Conservation (phyloP, 2,888 invertebrate genomes). For the Meiosimyza decipiens region DNA sequence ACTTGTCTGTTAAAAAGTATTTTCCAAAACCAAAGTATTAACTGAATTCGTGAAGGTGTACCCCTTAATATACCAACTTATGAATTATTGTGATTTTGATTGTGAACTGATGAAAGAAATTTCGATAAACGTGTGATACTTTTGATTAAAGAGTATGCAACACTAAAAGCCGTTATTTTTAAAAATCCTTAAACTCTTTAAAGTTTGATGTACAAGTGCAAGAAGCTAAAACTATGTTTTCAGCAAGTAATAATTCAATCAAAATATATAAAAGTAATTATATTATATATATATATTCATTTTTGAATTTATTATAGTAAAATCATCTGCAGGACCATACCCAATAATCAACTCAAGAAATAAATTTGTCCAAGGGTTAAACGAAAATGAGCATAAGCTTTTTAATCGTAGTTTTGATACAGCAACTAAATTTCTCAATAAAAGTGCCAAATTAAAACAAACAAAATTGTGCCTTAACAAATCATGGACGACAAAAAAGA, state of each 20-base stretch:
- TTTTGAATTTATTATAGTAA: constrained; percentile 30
- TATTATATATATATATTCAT: constrained; percentile 3
- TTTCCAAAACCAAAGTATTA: too few relatives aligned
- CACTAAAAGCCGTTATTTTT: constrained; percentile 27
- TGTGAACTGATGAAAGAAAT: too few relatives aligned
- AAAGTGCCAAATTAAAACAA: constrained; percentile 52
- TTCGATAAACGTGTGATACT: too few relatives aligned
- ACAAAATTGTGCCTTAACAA: constrained; percentile 51
- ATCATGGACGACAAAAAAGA: constrained; percentile 31
- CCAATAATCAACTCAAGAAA: constrained; percentile 41
- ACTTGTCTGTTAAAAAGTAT: too few relatives aligned
- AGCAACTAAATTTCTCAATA: constrained; percentile 47
- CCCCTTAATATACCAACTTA: too few relatives aligned
- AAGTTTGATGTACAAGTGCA: constrained; percentile 10
- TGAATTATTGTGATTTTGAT: too few relatives aligned
- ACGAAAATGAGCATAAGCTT: constrained; percentile 37
- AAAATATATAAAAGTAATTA: constrained; percentile 15
- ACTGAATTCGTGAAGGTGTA: too few relatives aligned
- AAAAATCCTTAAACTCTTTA: neutral
- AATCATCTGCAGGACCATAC: constrained; percentile 37
- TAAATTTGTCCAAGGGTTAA: constrained; percentile 41
- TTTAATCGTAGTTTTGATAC: constrained; percentile 50
- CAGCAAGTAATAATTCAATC: constrained; percentile 42
- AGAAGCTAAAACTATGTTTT: constrained; percentile 43
- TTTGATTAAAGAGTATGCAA: neutral